Evolutionary conservation across 2,113 vertebrate species (phyloP), one percentile per base, ranked within the genome.

Genomic region (Silurus glanis): DNA sequence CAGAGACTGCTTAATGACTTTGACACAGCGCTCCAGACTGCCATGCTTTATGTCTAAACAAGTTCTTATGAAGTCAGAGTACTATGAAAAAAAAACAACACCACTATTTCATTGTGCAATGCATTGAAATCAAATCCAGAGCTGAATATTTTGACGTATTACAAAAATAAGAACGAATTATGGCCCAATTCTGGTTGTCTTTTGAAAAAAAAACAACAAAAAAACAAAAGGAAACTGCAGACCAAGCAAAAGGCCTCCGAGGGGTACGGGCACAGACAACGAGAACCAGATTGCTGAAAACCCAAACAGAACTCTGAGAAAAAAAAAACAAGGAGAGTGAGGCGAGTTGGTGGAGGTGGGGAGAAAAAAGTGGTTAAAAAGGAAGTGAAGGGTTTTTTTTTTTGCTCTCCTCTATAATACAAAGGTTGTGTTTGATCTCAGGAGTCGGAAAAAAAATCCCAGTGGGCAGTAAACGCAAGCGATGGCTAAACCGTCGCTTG

Each of bases 201-300:
- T 92, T 91, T 8, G 88, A 56, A 83, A 59, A 53, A 23, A 86
- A 86, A 90, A 93, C 85, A 89, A 91, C 90, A 87, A 89, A 83
- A 92, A 89, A 89, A 90, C 3, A 16, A 58, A 53, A 56, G 25
- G 25, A 83, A 87, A 83, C 16, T 91, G 90, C 90, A 71, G 74
- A 90, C 90, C 85, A 69, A 91, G 91, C 87, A 86, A 83, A 91
- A 88, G 89, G 88, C 91, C 56, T 71, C 47, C 17, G 88, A 84
- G 82, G 90, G 89, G 88, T 90, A 83, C 55, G 72, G 81, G 87
- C 88, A 91, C 87, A 91, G 92, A 94, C 91, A 93, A 93, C 87
- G 89, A 94, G 93, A 94, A 95, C 91, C 94, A 94, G 89, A 94
- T 93, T 94, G 85, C 90, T 86, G 83, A 89, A 91, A 80, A 91